Evolutionary conservation across 2,113 vertebrate genomes (phyloP).

Genomic region (Egretta garzetta): DNA sequence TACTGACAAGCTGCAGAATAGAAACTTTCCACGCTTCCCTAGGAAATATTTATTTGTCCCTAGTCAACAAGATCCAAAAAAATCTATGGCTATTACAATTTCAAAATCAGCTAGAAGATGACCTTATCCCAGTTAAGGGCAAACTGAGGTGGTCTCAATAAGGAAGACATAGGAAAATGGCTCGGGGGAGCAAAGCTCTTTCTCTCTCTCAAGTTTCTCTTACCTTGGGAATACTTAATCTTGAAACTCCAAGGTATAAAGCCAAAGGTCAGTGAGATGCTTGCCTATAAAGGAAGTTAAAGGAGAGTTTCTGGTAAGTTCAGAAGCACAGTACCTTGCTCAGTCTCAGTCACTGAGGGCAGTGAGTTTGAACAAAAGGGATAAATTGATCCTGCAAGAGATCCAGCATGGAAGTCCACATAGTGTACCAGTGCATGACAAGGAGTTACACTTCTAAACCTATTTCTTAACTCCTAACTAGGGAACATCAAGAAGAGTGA

Average conservation of each 20-base stretch:
- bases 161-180: neutral
- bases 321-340: slow-evolving; percentile 50
- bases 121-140: neutral
- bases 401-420: neutral
- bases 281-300: slow-evolving; percentile 71
- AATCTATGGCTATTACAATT: neutral
- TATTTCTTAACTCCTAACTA: neutral
- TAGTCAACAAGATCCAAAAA: neutral
- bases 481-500: neutral
- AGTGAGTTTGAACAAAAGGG: slow-evolving; percentile 50
- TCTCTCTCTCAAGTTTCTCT: slow-evolving; percentile 52
- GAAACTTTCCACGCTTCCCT: neutral
- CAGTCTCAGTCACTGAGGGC: slow-evolving; percentile 58
- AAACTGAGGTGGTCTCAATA: neutral
- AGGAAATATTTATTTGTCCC: neutral
- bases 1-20: neutral
- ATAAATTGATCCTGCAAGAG: neutral
- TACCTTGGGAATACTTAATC: slow-evolving; percentile 65
- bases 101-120: neutral
- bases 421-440: neutral
- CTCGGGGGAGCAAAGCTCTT: slow-evolving; percentile 6
- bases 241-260: slow-evolving; percentile 67
- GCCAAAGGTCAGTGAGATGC: slow-evolving; percentile 62
- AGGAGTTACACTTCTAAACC: neutral
- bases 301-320: slow-evolving; percentile 66